These are phyloP conservation scores for Epizoanthus scotinus DNA, from an alignment of 92 coral and sea anemone genomes.

Conservation along the genomic window DNA sequence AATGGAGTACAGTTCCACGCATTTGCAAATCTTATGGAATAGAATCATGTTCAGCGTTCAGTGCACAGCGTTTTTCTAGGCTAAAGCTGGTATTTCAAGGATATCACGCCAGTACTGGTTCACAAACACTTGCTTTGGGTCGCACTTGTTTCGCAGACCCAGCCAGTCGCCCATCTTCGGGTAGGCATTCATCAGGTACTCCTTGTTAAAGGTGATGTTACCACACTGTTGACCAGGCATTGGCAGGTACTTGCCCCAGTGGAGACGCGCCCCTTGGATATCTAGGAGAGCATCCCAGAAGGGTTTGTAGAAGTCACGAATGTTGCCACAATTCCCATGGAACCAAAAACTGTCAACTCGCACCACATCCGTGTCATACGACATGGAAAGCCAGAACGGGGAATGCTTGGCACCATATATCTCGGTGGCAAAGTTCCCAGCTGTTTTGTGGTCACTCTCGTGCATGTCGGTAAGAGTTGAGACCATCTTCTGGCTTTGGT, in stretches of 20 bases:
- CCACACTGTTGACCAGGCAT: slow-evolving; percentile 67
- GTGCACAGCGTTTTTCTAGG: background rate
- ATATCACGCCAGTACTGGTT: slow-evolving; percentile 74
- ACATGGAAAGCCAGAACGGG: slow-evolving; percentile 78
- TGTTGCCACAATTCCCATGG: slow-evolving; percentile 61
- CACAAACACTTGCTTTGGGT: slow-evolving; percentile 74
- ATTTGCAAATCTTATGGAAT: too few species aligned
- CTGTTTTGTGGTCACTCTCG: slow-evolving; percentile 42
- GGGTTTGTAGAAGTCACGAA: slow-evolving; percentile 52
- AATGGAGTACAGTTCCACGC: too few species aligned
- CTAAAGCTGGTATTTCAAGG: slow-evolving; percentile 43
- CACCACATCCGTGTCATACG: slow-evolving; percentile 58
- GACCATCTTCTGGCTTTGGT: slow-evolving; percentile 62
- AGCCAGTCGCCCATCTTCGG: slow-evolving; percentile 47
- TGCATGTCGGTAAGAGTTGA: slow-evolving; percentile 52
- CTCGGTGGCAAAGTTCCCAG: slow-evolving; percentile 67
- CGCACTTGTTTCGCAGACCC: slow-evolving; percentile 33
- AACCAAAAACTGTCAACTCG: slow-evolving; percentile 77
- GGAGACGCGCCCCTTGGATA: slow-evolving; percentile 66
- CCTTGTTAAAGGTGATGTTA: slow-evolving; percentile 55
- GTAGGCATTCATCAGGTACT: slow-evolving; percentile 68
- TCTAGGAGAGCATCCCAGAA: slow-evolving; percentile 68
- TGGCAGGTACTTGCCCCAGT: slow-evolving; percentile 89
- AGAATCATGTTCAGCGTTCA: too few species aligned
- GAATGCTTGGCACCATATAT: slow-evolving; percentile 73